These are phyloP conservation scores for Hirtodrosophila alboralis DNA, from an alignment of 2,888 invertebrate species.

Conservation along the genomic window DNA sequence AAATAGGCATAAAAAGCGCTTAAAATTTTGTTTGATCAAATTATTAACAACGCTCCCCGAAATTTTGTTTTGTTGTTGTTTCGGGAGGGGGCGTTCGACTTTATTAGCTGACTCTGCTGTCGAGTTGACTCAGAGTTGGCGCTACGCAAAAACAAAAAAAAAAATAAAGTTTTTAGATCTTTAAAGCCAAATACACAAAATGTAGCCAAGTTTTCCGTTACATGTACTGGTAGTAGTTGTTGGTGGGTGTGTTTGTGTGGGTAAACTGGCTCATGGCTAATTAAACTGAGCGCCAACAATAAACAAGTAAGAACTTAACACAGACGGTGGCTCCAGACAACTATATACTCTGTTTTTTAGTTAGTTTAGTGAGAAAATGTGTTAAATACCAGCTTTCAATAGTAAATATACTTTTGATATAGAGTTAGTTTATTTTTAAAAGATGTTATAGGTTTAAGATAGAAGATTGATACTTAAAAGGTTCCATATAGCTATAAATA, in stretches of 20 bases:
- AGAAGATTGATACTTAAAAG: too few species aligned
- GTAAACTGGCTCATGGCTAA: constrained; percentile 80
- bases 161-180: constrained; percentile 16
- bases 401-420: too few species aligned
- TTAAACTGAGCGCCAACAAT: constrained; percentile 55
- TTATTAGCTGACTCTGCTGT: constrained; percentile 55
- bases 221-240: constrained; percentile 37
- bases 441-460: too few species aligned
- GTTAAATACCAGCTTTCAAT: too few species aligned
- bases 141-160: constrained; percentile 16
- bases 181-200: constrained; percentile 33
- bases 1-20: constrained; percentile 48
- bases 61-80: too few species aligned
- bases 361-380: too few species aligned
- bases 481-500: too few species aligned
- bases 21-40: constrained; percentile 57
- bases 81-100: constrained; percentile 41
- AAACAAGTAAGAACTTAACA: constrained; percentile 9
- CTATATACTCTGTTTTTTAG: too few species aligned
- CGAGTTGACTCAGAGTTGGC: constrained; percentile 34
- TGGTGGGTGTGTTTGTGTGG: constrained; percentile 38
- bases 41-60: constrained; percentile 50
- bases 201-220: constrained; percentile 67
- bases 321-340: too few species aligned
- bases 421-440: too few species aligned